Percentiles rank a stretch among this genome's conserved stretches.
Conservation (phyloP, 2,888 invertebrate species). For the Periphyllus acericola region DNA sequence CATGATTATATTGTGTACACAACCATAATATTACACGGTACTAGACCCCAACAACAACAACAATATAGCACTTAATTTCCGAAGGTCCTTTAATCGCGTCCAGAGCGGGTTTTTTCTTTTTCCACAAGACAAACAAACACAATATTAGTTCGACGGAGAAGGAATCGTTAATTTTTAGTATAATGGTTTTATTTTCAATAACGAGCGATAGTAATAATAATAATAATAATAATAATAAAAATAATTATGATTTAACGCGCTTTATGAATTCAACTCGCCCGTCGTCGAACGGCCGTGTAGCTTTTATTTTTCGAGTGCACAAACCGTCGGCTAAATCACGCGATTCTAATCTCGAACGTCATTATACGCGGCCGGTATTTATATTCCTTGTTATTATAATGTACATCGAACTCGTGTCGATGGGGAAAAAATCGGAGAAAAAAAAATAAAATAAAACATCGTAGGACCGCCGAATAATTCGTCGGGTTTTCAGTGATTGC, state of each 20-base stretch:
- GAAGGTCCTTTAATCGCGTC: conserved; percentile 5
- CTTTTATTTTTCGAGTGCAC: neutral
- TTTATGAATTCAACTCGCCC: neutral
- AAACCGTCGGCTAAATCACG: conserved; percentile 3
- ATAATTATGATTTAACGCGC: neutral
- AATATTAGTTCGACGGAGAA: neutral
- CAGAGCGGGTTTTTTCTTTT: neutral
- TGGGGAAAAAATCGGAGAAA: neutral
- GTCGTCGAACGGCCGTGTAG: neutral
- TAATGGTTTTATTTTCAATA: conserved; percentile 26
- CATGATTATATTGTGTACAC: neutral
- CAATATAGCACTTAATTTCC: neutral
- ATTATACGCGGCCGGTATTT: neutral
- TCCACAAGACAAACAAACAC: neutral
- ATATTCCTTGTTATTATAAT: too few species aligned
- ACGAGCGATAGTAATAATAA: neutral
- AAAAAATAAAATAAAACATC: neutral
- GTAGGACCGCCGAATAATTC: neutral
- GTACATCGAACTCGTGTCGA: neutral
- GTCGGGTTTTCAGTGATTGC: conserved; percentile 37
- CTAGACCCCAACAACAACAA: too few species aligned
- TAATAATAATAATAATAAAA: neutral
- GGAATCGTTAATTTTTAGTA: conserved; percentile 20
- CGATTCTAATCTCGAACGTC: conserved; percentile 39
- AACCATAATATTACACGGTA: neutral